Conservation (phyloP, 2,113 vertebrate genomes). For the Chionodraco myersi region DNA sequence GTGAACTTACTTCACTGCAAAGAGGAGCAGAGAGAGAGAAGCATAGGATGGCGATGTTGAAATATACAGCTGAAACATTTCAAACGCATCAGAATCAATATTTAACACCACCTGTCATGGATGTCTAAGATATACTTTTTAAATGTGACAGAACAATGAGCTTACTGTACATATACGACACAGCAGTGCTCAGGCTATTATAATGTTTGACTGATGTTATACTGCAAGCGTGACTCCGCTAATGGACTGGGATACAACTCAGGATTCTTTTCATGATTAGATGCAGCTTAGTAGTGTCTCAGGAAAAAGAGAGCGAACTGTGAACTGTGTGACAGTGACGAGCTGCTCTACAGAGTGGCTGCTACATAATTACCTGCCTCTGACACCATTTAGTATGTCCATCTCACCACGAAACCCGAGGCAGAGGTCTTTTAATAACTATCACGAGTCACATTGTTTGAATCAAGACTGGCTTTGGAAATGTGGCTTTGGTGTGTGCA, state of each 20-base stretch:
- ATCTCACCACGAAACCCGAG: constrained; percentile 44
- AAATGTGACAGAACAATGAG: constrained; percentile 77
- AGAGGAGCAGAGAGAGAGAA: constrained; percentile 62
- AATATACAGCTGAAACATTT: constrained; percentile 88
- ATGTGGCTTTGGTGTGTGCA: constrained; percentile 19
- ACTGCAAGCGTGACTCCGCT: constrained; percentile 61
- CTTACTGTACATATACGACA: constrained; percentile 46
- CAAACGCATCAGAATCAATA: constrained; percentile 88
- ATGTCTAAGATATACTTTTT: constrained; percentile 65
- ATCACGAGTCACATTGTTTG: constrained; percentile 51
- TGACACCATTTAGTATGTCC: constrained; percentile 69
- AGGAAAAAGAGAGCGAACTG: constrained; percentile 44
- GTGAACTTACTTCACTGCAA: constrained; percentile 79
- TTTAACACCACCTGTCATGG: constrained; percentile 85
- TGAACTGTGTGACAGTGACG: constrained; percentile 58
- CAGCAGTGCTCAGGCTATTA: constrained; percentile 53
- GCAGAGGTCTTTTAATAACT: constrained; percentile 47
- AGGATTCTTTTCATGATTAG: constrained; percentile 70
- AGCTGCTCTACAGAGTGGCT: constrained; percentile 55
- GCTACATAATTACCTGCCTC: constrained; percentile 67
- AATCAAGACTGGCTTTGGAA: constrained; percentile 18
- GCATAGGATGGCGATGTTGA: constrained; percentile 74
- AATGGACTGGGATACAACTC: constrained; percentile 62
- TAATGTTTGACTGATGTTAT: constrained; percentile 71
- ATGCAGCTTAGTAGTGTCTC: constrained; percentile 57